Conservation (phyloP, 2,888 invertebrate species). For the Dynastes maya region DNA sequence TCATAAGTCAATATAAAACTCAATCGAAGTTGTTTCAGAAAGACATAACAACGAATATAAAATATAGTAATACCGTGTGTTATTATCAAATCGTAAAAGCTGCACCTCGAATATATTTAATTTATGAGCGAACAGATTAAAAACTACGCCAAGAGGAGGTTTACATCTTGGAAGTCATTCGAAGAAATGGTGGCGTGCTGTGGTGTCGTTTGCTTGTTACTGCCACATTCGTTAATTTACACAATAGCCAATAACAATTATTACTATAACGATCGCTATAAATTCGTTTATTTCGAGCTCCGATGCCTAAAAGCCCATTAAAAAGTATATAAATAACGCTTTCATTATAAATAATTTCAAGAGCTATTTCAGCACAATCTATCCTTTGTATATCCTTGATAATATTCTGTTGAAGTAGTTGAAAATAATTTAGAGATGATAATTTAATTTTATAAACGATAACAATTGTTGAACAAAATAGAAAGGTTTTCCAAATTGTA, state of each 20-base stretch:
- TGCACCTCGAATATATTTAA: slow-evolving; percentile 18
- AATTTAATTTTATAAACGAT: no score
- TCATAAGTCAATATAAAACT: no score
- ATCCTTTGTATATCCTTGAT: no score
- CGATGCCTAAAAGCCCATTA: slow-evolving; percentile 7
- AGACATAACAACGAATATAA: background rate
- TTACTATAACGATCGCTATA: slow-evolving; percentile 16
- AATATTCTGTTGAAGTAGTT: background rate
- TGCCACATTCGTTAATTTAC: slow-evolving; percentile 14
- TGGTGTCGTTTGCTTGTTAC: slow-evolving; percentile 25
- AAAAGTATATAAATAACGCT: background rate
- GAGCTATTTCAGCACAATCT: no score
- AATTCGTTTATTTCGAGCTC: slow-evolving; percentile 8
- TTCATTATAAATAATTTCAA: no score
- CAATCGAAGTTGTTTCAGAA: no score
- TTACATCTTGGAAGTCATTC: slow-evolving; percentile 21
- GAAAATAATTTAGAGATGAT: background rate
- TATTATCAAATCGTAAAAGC: slow-evolving; percentile 31
- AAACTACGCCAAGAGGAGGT: background rate
- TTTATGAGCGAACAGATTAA: slow-evolving; percentile 16
- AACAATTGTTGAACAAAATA: no score
- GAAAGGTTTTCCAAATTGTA: no score
- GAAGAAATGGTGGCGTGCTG: background rate
- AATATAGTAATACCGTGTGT: slow-evolving; percentile 16
- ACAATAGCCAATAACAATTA: slow-evolving; percentile 33